Base-by-base conservation (phyloP, 2,888 invertebrate genomes). In the Choristoneura rosaceana region DNA sequence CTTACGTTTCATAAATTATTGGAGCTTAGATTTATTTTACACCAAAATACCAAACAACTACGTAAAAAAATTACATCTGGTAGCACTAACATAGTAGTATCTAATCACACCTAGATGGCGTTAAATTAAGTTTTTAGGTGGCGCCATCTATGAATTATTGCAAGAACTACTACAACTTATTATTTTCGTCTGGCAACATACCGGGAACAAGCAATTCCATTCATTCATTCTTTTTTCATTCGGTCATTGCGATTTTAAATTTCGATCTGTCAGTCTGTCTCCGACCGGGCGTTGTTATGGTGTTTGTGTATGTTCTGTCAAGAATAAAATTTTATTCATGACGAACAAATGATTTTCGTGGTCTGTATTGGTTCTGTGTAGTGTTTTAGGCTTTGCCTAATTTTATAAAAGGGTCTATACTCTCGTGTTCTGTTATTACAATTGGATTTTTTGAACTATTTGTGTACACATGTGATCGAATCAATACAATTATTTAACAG, bases 401-500 rank as follows among this genome's bases (percentile, higher is more conserved):
- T 84, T 81, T 84, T 84, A 80, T 81, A 70, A 76, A 74, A 74
- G 76, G 64, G 74, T 79, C 78, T 75, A 75, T 78, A 74, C 71
- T 78, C 76, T 66, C 71, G 78, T 76, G 59, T 70, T 76, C 69
- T 55, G 70, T 77, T 75, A 71, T 79, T 55, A 47, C 52, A 74
- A 75, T 76, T 75, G 15, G 65, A 71, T 80, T 82, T 79, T 79
- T 77, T 81, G 76, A 76, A 81, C 76, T 76, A 77, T 87, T 89
- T 87, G 86, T 88, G 87, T 87, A 86, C 84, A 88, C 88, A 89
- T 90, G 91, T 92, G 92, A 93, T 91, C 91, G 52, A 82, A 93
- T 92, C 79, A 76, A 81, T 80, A 76, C 65, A 64, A 74, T 71
- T 67, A 80, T 81, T 80, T 76, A 81, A 78, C 76, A 74, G 73